Conservation (phyloP, 2,113 vertebrate genomes). For the Laticauda colubrina region DNA sequence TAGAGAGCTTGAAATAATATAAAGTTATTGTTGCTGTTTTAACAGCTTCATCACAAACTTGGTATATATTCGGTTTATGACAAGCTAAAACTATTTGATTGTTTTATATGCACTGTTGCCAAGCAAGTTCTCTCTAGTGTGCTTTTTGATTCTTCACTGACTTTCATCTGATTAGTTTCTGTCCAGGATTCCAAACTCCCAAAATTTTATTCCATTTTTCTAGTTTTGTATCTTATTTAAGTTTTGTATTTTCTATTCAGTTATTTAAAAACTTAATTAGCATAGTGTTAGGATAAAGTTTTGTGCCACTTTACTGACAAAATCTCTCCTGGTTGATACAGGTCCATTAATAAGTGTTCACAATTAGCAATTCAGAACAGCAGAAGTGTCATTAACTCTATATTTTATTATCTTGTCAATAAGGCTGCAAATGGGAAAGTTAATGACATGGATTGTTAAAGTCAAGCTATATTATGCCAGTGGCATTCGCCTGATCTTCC, state of each 20-base stretch:
- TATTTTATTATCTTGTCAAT: slow-evolving; percentile 2
- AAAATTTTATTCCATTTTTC: background rate
- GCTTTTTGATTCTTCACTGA: background rate
- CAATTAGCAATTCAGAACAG: background rate
- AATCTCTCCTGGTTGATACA: background rate
- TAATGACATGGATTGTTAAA: background rate
- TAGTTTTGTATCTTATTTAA: background rate
- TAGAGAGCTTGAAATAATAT: background rate
- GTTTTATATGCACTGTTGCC: background rate
- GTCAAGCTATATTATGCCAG: background rate
- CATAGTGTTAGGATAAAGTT: background rate
- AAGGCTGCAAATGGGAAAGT: background rate
- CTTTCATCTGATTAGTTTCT: background rate
- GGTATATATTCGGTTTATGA: background rate
- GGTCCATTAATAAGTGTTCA: background rate
- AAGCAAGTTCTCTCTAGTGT: background rate
- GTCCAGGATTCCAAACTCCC: background rate
- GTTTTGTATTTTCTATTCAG: background rate
- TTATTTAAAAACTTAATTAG: background rate
- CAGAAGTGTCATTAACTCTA: background rate
- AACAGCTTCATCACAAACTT: background rate
- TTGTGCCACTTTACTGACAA: background rate
- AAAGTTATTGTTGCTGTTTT: background rate
- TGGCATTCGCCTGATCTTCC: background rate
- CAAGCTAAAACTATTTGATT: background rate